These are phyloP conservation scores for Pseudochirops corinnae DNA, from an alignment of 2,797 vertebrate genomes.

Conservation along the genomic window DNA sequence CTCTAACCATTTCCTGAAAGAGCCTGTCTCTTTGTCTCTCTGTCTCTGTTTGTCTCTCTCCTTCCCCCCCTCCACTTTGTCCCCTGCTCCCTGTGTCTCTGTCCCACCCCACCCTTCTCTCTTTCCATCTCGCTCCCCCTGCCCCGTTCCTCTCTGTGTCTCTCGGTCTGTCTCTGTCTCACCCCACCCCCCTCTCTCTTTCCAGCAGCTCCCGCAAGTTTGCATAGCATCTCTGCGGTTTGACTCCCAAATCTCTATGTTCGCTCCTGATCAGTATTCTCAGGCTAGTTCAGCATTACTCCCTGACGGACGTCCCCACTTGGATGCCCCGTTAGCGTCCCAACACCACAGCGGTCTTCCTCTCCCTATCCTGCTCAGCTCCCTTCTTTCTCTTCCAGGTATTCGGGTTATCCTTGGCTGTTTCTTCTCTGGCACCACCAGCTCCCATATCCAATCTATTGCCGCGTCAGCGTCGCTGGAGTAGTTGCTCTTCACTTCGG, in stretches of 20 bases:
- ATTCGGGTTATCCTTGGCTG: background rate
- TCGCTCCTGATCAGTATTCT: background rate
- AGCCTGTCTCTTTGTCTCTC: background rate
- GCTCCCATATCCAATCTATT: rapidly evolving
- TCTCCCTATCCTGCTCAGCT: too few relatives aligned
- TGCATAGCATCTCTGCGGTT: background rate
- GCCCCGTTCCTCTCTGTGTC: too few relatives aligned
- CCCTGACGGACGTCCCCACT: too few relatives aligned
- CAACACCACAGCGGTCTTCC: too few relatives aligned
- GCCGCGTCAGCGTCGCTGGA: rapidly evolving
- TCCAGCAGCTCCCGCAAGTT: background rate
- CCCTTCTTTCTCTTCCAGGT: background rate
- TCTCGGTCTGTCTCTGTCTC: background rate
- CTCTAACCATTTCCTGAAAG: background rate
- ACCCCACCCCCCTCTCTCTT: background rate
- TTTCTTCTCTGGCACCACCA: too few relatives aligned
- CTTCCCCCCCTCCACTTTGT: too few relatives aligned
- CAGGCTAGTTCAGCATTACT: background rate
- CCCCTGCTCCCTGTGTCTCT: background rate
- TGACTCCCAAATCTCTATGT: background rate
- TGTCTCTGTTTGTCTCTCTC: background rate
- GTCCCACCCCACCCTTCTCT: background rate
- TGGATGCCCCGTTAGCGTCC: too few relatives aligned
- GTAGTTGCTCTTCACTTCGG: background rate
- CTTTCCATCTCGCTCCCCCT: too few relatives aligned